Base-by-base conservation (phyloP, 2,888 invertebrate species). In the Lycia hirtaria region DNA sequence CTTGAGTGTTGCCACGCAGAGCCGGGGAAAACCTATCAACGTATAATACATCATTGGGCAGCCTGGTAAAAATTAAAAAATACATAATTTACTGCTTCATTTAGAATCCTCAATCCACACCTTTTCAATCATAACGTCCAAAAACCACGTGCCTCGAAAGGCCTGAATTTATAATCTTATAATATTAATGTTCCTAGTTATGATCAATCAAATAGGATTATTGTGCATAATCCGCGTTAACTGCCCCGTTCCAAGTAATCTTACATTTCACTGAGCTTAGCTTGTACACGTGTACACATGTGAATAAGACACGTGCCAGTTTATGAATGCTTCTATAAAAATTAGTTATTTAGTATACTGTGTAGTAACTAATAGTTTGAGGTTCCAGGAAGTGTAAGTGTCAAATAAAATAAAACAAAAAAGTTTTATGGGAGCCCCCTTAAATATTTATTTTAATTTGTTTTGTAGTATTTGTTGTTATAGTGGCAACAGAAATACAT, bases 241-340 rank as follows among this genome's bases (percentile, higher is more conserved):
- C 59, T 67, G 54, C 61, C 61, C 58, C 50, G 56, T 44, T 41
- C 19, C 51, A 47, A 19, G 15, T 52, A 56, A 43, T 71, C 66
- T 66, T 65, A 57, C 64, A 57, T 65, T 65, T 60, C 62, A 67
- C 61, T 51, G 53, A 54, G 55, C 32, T 65, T 55, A 65, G 62
- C 64, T 62, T 61, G 64, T 55, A 56, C 60, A 64, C 45, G 54
- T 63, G 62, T 62, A 47, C 44, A 59, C 56, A 50, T 38, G 30
- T 60, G 58, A 62, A 58, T 56, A 53, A 22, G 32, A 49, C 72
- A 69, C 67, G 73, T 65, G 73, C 40, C 49, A 33, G 30, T 47
- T 59, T 55, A 56, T 44, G 20, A 59, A 60, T 65, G 63, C 65
- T 59, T 28, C 33, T 45, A 12, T 28, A 9, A 24, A 40, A 43